phyloP scores from a whole-genome alignment of 2,888 invertebrate genomes.

The Drosophila testacea region DNA sequence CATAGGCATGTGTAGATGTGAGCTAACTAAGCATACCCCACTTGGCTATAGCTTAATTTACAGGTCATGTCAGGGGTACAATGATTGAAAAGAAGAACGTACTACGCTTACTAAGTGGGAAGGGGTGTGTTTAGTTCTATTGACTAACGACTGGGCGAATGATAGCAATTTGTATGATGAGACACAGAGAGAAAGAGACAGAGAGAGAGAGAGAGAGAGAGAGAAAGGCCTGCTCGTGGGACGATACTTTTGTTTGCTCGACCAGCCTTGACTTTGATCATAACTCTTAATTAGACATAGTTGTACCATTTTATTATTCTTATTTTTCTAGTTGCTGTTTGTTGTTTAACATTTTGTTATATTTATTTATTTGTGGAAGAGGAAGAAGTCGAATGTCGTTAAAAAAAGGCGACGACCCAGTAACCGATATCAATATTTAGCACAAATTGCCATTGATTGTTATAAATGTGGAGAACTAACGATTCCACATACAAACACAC shows the following conservation, averaged over 20 bases:
- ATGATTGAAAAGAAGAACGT: not conserved
- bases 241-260: constrained; percentile 9
- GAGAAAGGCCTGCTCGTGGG: constrained; percentile 1
- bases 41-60: not conserved
- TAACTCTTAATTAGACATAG: constrained; percentile 68
- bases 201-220: not conserved
- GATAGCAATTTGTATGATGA: constrained; percentile 27
- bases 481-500: not conserved
- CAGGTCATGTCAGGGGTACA: not conserved
- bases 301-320: constrained; percentile 41
- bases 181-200: not conserved
- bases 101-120: constrained; percentile 3
- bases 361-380: constrained; percentile 10
- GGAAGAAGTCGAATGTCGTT: not conserved
- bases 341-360: constrained; percentile 11
- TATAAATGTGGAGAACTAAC: constrained; percentile 10
- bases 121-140: constrained; percentile 32
- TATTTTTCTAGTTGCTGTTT: constrained; percentile 10
- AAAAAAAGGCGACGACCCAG: constrained; percentile 44
- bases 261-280: constrained; percentile 66
- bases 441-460: constrained; percentile 60
- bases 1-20: no score
- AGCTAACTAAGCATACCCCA: not conserved
- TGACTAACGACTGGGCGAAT: constrained; percentile 45
- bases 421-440: constrained; percentile 59